Base-by-base conservation (phyloP, 2,113 vertebrate species). In the Labrus mixtus region DNA sequence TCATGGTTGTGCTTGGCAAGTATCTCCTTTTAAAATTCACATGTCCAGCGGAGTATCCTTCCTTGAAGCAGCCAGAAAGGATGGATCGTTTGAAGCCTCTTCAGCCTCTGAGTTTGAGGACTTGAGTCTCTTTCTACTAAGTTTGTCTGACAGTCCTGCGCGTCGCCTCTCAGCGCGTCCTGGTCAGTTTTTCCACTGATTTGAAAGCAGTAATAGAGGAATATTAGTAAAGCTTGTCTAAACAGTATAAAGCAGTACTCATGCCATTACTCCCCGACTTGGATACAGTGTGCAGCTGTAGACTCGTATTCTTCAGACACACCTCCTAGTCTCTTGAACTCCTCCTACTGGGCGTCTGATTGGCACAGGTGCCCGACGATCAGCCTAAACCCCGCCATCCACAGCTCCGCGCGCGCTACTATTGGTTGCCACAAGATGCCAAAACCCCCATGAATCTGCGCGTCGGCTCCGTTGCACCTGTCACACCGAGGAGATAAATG, bases 261-360 rank as follows among this genome's bases (percentile, higher is more conserved):
- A 87, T 93, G 84, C 90, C 91, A 94, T 94, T 92, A 93, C 91
- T 94, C 93, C 87, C 78, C 62, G 90, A 93, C 89, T 95, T 93
- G 79, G 79, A 79, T 81, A 86, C 92, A 85, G 79, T 93, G 78
- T 92, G 91, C 92, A 89, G 91, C 92, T 82, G 86, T 84, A 90
- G 88, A 91, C 87, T 92, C 85, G 76, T 82, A 59, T 78, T 86
- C 83, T 65, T 54, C 68, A 84, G 90, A 89, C 93, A 93, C 95
- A 86, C 94, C 94, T 85, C 90, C 88, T 20, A 46, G 29, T 48
- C 4, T 36, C 43, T 41, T 13, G 1, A 65, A 61, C 89, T 71
- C 91, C 92, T 73, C 94, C 93, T 37, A 74, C 68, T 0, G 3
- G 17, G 16, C 3, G 22, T 33, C 16, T 51, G 83, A 95, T 95